phyloP scores from a whole-genome alignment of 2,113 vertebrate species.

The Leptobrachium leishanense region DNA sequence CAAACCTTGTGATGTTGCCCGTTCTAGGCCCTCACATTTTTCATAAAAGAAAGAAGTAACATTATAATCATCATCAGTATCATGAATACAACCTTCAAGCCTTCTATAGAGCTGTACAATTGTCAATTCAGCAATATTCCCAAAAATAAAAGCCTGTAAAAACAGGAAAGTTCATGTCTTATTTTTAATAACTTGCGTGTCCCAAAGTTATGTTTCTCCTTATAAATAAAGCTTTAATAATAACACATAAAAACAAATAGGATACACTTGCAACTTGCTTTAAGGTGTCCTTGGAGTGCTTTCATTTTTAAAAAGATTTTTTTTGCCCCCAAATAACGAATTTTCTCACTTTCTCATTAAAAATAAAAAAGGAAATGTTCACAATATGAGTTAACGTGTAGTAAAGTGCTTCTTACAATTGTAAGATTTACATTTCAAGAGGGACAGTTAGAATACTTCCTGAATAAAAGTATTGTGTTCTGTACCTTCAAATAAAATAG shows the following conservation, averaged over 20 bases:
- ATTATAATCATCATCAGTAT: no score
- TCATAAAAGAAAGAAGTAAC: no score
- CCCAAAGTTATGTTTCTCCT: constrained; percentile 17
- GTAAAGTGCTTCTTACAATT: constrained; percentile 87
- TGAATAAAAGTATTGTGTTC: constrained; percentile 48
- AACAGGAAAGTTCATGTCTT: constrained; percentile 4
- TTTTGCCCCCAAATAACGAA: background rate
- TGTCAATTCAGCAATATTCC: no score
- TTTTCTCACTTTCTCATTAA: constrained; percentile 11
- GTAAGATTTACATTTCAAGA: constrained; percentile 63
- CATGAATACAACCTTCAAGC: no score
- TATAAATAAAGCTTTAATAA: constrained; percentile 42
- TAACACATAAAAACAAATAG: constrained; percentile 27
- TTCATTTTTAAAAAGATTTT: constrained; percentile 51
- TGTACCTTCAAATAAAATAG: constrained; percentile 35
- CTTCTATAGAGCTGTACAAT: no score
- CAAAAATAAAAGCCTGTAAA: background rate
- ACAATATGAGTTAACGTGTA: constrained; percentile 57
- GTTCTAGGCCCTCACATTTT: no score
- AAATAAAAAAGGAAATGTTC: constrained; percentile 54
- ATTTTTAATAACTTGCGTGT: constrained; percentile 2
- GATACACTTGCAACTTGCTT: constrained; percentile 9
- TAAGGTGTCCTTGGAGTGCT: constrained; percentile 54
- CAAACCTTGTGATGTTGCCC: no score
- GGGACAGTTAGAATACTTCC: constrained; percentile 55